A percentile compares a stretch with the other conserved stretches of the same genome.
These are phyloP conservation scores for Chesias legatella DNA, from an alignment of 2,888 invertebrate genomes.

Conservation along the genomic window DNA sequence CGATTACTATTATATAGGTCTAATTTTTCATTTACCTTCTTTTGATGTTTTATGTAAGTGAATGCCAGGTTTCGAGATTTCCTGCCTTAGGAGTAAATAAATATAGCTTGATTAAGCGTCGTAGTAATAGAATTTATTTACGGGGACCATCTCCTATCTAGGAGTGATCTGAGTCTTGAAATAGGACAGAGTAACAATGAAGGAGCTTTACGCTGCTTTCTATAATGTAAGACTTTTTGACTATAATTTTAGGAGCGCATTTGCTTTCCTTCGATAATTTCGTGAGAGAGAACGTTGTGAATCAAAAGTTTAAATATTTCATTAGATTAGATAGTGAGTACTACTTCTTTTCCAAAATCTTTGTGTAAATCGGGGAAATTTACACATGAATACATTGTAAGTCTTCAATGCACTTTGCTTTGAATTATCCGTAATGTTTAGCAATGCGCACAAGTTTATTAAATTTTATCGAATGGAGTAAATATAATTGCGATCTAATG, in stretches of 20 bases:
- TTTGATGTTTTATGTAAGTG: constrained; percentile 51
- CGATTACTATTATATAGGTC: constrained; percentile 52
- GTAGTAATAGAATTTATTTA: constrained; percentile 58
- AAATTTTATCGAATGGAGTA: constrained; percentile 33
- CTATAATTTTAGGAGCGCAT: constrained; percentile 47
- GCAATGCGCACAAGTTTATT: constrained; percentile 65
- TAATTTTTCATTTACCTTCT: constrained; percentile 48
- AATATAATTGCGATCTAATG: constrained; percentile 6
- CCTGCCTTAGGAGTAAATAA: constrained; percentile 60
- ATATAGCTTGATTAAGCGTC: constrained; percentile 56
- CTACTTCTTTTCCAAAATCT: constrained; percentile 32
- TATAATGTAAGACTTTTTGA: constrained; percentile 60
- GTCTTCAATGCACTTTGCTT: constrained; percentile 66
- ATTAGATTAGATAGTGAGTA: constrained; percentile 43
- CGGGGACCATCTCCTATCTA: constrained; percentile 70
- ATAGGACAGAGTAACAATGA: constrained; percentile 40
- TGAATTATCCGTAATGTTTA: constrained; percentile 49
- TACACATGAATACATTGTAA: constrained; percentile 59
- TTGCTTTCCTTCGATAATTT: constrained; percentile 50
- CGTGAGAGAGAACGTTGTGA: constrained; percentile 64
- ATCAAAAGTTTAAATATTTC: constrained; percentile 45
- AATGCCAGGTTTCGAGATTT: constrained; percentile 65
- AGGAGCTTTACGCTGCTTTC: constrained; percentile 62
- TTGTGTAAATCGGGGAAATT: constrained; percentile 78
- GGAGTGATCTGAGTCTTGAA: constrained; percentile 65